Conservation (phyloP, 2,113 vertebrate species). For the Phodopus roborovskii region DNA sequence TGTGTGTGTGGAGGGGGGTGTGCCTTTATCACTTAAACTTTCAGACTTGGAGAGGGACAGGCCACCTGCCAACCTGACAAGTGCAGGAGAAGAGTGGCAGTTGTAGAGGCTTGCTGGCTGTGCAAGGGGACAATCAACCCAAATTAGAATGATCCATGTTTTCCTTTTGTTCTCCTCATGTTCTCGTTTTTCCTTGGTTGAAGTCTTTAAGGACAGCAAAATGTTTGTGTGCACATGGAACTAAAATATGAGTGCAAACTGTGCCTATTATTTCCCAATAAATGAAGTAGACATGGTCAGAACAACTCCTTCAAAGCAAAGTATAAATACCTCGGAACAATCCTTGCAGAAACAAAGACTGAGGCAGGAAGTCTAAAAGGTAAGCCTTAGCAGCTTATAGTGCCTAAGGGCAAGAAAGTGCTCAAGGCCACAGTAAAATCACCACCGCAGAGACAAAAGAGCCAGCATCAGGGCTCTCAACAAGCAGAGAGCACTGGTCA, state of each 20-base stretch:
- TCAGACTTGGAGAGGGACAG: not conserved
- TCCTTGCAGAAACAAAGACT: not conserved
- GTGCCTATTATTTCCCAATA: conserved; percentile 33
- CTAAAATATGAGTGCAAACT: conserved; percentile 42
- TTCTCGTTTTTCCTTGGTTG: not conserved
- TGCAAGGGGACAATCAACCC: not conserved
- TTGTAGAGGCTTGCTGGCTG: not conserved
- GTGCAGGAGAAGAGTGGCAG: not conserved
- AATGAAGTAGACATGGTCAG: not conserved
- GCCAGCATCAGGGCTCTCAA: not conserved
- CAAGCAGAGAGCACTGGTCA: not conserved
- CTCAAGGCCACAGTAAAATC: not conserved
- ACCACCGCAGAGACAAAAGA: not conserved
- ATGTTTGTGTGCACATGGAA: not conserved
- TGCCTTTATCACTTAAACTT: not conserved
- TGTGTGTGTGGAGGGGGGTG: not conserved
- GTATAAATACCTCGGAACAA: not conserved
- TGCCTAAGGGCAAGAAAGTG: not conserved
- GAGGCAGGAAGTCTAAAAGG: not conserved
- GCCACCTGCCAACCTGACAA: not conserved
- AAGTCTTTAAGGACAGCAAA: conserved; percentile 31
- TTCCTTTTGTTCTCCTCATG: not conserved
- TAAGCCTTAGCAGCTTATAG: not conserved
- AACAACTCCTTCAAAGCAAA: not conserved
- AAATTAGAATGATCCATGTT: not conserved